These are phyloP conservation scores for Neofelis nebulosa DNA, from an alignment of 2,113 vertebrate species.

Conservation along the genomic window DNA sequence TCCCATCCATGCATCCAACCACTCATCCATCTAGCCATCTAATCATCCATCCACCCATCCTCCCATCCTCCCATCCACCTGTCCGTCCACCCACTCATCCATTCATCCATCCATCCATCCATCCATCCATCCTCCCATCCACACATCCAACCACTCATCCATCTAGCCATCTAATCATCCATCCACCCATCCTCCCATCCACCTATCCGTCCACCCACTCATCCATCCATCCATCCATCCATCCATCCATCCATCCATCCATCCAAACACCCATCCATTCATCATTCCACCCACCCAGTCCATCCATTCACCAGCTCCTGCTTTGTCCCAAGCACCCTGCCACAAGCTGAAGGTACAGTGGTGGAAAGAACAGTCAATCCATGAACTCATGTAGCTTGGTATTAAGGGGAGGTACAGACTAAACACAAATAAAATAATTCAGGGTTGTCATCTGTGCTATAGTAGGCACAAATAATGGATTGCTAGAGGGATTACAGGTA, in stretches of 20 bases:
- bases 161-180: fast-evolving
- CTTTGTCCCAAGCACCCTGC: not conserved
- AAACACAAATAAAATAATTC: not conserved
- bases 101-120: fast-evolving
- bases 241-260: not conserved
- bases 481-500: not conserved
- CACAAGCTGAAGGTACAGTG: not conserved
- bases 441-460: not conserved
- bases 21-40: fast-evolving
- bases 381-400: not conserved
- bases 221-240: too few species aligned
- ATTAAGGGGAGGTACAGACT: not conserved
- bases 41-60: too few species aligned
- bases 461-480: not conserved
- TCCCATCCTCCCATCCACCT: not conserved
- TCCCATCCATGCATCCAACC: fast-evolving
- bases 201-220: fast-evolving
- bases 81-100: fast-evolving
- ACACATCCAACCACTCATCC: fast-evolving
- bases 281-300: not conserved
- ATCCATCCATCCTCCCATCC: fast-evolving
- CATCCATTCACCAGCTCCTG: not conserved
- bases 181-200: fast-evolving
- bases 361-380: not conserved
- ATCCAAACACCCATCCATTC: fast-evolving